These are phyloP conservation scores for Actinopyga echinites DNA, from an alignment of 53 echinoderm and acorn worm species.

Conservation along the genomic window DNA sequence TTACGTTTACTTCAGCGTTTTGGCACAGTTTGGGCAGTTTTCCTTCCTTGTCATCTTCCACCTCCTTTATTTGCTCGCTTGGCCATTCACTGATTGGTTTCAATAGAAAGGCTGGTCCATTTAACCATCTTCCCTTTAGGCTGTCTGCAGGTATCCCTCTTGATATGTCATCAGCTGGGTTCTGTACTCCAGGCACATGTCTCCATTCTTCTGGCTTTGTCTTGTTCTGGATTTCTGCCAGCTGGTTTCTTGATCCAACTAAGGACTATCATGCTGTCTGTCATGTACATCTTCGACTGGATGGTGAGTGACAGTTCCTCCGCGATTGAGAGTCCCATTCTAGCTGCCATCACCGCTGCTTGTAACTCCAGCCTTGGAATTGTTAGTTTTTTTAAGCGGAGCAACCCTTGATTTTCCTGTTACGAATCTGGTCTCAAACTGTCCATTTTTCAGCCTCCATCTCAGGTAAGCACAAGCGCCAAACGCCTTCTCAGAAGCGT, in stretches of 20 bases:
- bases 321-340: slow-evolving; percentile 7
- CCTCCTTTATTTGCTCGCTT: neutral
- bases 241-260: slow-evolving; percentile 17
- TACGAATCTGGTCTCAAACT: slow-evolving; percentile 30
- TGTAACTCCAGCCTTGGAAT: slow-evolving; percentile 55
- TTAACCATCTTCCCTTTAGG: neutral
- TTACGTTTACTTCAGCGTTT: slow-evolving; percentile 6
- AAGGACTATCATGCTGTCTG: slow-evolving; percentile 41
- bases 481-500: slow-evolving; percentile 12
- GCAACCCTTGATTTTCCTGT: slow-evolving; percentile 59
- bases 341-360: slow-evolving; percentile 44
- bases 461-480: slow-evolving; percentile 30
- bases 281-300: neutral
- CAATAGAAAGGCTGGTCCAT: slow-evolving; percentile 9
- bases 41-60: neutral
- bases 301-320: neutral
- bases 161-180: slow-evolving; percentile 35
- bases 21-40: slow-evolving; percentile 15
- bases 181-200: slow-evolving; percentile 21
- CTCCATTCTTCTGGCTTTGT: neutral
- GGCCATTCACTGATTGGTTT: slow-evolving; percentile 41
- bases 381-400: slow-evolving; percentile 52
- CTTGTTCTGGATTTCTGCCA: neutral
- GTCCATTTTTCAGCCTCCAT: slow-evolving; percentile 18
- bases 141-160: slow-evolving; percentile 29